Base-by-base conservation (phyloP, 2,888 invertebrate genomes). In the Bombylius major region DNA sequence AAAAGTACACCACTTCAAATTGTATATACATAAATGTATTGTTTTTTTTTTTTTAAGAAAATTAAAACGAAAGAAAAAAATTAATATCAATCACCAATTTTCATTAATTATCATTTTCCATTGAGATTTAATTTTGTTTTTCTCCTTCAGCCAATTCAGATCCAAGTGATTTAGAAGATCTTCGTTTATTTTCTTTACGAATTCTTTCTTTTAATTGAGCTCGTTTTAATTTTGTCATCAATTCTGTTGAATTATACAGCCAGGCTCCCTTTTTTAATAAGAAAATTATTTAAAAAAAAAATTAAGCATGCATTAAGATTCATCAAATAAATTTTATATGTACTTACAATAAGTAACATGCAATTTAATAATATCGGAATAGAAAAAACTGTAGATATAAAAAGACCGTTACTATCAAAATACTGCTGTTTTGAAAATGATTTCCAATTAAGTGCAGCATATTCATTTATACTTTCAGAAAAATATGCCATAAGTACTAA, bases 361-460 rank as follows among this genome's bases (percentile, higher is more conserved):
- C 93, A 94, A 75, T 93, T 94, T 54, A 94, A 79, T 57, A 95
- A 77, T 67, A 94, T 86, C 32, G 95, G 95, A 69, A 90, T 85
- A n/a, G 92, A 94, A 75, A 93, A 93, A 32, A 94, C 89, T 12
- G 92, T 82, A 1, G 94, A 94, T 79, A 95, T 93, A 71, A 95
- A 95, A 54, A 94, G 78, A 31, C 95, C 95, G 76, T 89, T 89
- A 66, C 89, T 89, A 72, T 95, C 95, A 72, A 95, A 95, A 73
- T 94, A 95, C 69, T 94, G 94, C 66, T 95, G 92, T 64, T 84
- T 82, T 0, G 94, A 89, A 73, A 95, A 93, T 57, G 84, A 76
- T 65, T 85, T 82, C 91, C 92, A 94, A 72, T 94, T 86, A 61
- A 79, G 79, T 0, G 94, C 90, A 5, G 92, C 94, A 60, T 89